Evolutionary conservation across 1,140 invertebrate species (phyloP).

Genomic region (Achroia grisella): DNA sequence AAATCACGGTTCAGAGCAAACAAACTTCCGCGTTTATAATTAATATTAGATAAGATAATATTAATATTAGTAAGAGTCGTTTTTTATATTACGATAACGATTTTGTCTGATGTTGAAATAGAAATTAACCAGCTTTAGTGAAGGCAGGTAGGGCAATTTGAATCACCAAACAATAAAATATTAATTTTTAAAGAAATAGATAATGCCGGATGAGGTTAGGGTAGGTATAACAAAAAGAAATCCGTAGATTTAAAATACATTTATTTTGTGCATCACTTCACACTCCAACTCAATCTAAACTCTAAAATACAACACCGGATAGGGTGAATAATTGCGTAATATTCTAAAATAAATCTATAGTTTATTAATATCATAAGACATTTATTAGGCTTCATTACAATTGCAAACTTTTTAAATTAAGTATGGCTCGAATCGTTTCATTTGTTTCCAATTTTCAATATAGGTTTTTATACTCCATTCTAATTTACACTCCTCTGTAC

Average conservation of each 20-base stretch:
- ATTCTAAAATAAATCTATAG: slow-evolving; percentile 52
- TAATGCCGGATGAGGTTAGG: background rate
- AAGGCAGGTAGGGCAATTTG: no score
- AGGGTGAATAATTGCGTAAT: slow-evolving; percentile 51
- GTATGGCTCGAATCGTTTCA: slow-evolving; percentile 46
- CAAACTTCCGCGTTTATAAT: no score
- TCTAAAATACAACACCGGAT: slow-evolving; percentile 63
- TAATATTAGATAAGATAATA: no score
- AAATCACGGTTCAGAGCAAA: no score
- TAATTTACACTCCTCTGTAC: slow-evolving; percentile 26
- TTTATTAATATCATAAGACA: slow-evolving; percentile 66
- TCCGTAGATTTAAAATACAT: slow-evolving; percentile 57
- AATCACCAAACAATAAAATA: no score
- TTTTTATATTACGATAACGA: no score
- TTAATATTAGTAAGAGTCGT: no score
- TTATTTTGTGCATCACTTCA: slow-evolving; percentile 68
- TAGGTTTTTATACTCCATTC: slow-evolving; percentile 4
- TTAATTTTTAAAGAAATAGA: background rate
- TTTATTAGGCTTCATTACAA: slow-evolving; percentile 60
- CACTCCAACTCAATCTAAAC: slow-evolving; percentile 46
- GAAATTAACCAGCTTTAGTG: no score
- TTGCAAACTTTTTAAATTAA: slow-evolving; percentile 38
- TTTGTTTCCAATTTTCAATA: slow-evolving; percentile 14
- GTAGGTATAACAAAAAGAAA: slow-evolving; percentile 28
- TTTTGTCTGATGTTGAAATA: no score